Conservation (phyloP, 2,888 invertebrate genomes). For the Orchesella flavescens region DNA sequence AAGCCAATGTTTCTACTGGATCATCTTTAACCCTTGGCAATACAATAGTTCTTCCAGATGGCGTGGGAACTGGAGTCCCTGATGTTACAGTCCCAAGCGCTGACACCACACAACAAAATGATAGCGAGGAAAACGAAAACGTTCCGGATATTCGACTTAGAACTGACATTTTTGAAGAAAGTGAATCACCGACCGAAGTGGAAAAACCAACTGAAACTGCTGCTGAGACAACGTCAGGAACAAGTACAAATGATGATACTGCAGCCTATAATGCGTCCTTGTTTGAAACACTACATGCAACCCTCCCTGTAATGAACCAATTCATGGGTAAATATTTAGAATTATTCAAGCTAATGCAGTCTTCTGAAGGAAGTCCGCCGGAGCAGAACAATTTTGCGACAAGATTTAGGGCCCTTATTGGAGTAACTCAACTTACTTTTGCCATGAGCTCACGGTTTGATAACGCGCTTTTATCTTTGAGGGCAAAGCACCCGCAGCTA, state of each 20-base stretch:
- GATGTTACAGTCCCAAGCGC: background rate
- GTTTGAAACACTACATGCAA: background rate
- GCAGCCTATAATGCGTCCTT: background rate
- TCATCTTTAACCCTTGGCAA: too few species aligned
- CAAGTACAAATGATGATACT: background rate
- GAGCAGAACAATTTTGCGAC: too few species aligned
- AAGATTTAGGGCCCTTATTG: too few species aligned
- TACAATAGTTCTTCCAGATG: too few species aligned
- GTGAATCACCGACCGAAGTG: background rate
- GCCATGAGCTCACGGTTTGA: background rate
- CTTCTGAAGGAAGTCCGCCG: background rate
- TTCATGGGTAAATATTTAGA: background rate
- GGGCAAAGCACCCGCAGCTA: background rate
- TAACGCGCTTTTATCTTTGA: background rate
- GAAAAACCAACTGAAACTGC: background rate
- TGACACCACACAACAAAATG: background rate
- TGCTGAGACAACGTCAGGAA: background rate
- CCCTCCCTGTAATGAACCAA: background rate
- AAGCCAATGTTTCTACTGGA: too few species aligned
- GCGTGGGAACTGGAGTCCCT: background rate
- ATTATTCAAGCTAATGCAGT: background rate
- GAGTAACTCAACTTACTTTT: too few species aligned
- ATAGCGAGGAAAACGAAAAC: background rate
- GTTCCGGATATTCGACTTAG: background rate
- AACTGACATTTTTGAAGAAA: constrained; percentile 12